Evolutionary conservation across 2,113 vertebrate species (phyloP).

Genomic region (Nesogale talazaci): DNA sequence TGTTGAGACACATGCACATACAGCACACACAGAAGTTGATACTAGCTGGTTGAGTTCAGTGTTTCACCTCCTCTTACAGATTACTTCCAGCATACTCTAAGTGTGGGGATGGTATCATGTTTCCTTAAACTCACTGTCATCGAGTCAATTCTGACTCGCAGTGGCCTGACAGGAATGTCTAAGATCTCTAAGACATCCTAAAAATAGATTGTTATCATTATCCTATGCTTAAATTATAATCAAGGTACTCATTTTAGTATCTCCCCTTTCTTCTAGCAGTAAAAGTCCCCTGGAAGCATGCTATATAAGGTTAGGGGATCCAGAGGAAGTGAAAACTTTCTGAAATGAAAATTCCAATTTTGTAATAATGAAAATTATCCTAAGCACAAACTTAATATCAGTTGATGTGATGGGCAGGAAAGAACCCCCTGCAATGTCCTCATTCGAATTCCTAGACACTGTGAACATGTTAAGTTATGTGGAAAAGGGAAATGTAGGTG

Average conservation of each 20-base stretch:
- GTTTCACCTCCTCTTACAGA: neutral
- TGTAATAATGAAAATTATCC: neutral
- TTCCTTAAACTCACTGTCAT: neutral
- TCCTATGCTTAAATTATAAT: neutral
- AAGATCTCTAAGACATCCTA: neutral
- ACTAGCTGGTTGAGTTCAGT: neutral
- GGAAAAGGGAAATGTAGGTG: too few relatives aligned
- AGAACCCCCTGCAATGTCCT: neutral
- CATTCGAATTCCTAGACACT: neutral
- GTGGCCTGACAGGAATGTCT: neutral
- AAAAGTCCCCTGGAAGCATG: neutral
- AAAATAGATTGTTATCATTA: neutral
- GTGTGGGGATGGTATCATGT: neutral
- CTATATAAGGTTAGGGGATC: neutral
- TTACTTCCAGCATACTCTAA: neutral
- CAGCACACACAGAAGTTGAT: neutral
- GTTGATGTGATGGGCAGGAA: neutral
- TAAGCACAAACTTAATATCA: neutral
- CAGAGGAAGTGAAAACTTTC: neutral
- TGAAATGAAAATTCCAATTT: constrained; percentile 12
- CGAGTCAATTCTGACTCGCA: too few relatives aligned
- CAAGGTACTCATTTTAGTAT: neutral
- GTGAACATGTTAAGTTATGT: neutral
- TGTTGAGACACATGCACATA: neutral
- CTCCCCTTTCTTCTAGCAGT: neutral